Evolutionary conservation across 2,888 invertebrate genomes (phyloP), one percentile per base, ranked within the genome.

Genomic region (Tineola bisselliella): DNA sequence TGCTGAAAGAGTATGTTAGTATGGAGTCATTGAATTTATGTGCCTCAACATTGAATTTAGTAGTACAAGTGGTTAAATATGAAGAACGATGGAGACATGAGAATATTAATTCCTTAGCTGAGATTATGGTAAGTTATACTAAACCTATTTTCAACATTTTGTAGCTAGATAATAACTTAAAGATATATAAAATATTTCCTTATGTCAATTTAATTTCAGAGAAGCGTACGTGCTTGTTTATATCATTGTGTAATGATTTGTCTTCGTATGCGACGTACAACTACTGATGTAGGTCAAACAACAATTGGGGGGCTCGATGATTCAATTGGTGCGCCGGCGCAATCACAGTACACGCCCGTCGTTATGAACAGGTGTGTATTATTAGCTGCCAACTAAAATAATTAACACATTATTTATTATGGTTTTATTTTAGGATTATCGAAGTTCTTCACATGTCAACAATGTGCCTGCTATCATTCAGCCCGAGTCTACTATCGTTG

Each of bases 381-480:
- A 4, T 25, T 25, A 25, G 25, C 25, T 25, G 6, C 4, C 43
- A n/a, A 4, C 25, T 18, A 44, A n/a, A n/a, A n/a, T n/a, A n/a
- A n/a, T n/a, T n/a, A n/a, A n/a, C n/a, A n/a, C n/a, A n/a, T n/a
- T n/a, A n/a, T n/a, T n/a, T n/a, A n/a, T n/a, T n/a, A n/a, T n/a
- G n/a, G n/a, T n/a, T 60, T 30, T 48, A 56, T 69, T 66, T 0
- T 71, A 90, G 90, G 65, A 82, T 89, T 2, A 75, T 89, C 1
- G 90, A 90, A 68, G 84, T 90, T 10, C 83, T 90, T 1, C 89
- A 89, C 66, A 81, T 89, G 73, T 87, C 89, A 31, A 87, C 88
- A 0, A 84, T 89, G 44, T 88, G 89, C 65, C 73, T 91, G 65
- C 77, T 89, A n/a, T 81, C 84, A 15, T 90, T 90, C 69, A 90